These are phyloP conservation scores for Poeciliopsis prolifica DNA, from an alignment of 2,113 vertebrate species.

Conservation along the genomic window DNA sequence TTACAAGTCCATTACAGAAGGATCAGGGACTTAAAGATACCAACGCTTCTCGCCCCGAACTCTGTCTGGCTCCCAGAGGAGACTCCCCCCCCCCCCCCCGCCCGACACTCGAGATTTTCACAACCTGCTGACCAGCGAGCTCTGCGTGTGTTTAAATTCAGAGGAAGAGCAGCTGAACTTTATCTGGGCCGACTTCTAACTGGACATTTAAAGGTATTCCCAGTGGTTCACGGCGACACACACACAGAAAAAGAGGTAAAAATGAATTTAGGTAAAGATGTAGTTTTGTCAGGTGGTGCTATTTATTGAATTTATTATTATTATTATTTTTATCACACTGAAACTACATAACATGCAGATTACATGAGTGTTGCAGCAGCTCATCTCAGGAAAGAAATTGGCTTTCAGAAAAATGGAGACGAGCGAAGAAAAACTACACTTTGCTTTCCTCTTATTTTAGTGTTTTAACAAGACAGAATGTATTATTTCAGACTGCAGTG, in stretches of 20 bases:
- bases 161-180: slow-evolving; percentile 14
- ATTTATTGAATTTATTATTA: too few relatives aligned
- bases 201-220: too few relatives aligned
- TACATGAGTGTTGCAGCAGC: background rate
- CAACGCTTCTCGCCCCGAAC: background rate
- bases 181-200: background rate
- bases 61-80: slow-evolving; percentile 39
- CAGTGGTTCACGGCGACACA: too few relatives aligned
- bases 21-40: slow-evolving; percentile 23
- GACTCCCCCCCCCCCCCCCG: background rate
- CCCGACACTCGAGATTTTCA: slow-evolving; percentile 33
- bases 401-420: background rate
- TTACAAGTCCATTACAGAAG: slow-evolving; percentile 43
- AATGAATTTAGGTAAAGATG: too few relatives aligned
- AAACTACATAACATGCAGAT: background rate
- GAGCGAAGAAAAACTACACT: slow-evolving; percentile 1
- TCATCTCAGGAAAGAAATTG: background rate
- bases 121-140: slow-evolving; percentile 39
- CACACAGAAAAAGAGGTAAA: too few relatives aligned
- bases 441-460: background rate
- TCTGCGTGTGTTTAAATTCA: slow-evolving; percentile 1
- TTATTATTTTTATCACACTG: too few relatives aligned
- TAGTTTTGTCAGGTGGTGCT: background rate
- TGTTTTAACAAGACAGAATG: slow-evolving; percentile 10
- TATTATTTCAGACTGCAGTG: slow-evolving; percentile 17